Conservation (phyloP, 2,113 vertebrate species). For the Macrotis lagotis region DNA sequence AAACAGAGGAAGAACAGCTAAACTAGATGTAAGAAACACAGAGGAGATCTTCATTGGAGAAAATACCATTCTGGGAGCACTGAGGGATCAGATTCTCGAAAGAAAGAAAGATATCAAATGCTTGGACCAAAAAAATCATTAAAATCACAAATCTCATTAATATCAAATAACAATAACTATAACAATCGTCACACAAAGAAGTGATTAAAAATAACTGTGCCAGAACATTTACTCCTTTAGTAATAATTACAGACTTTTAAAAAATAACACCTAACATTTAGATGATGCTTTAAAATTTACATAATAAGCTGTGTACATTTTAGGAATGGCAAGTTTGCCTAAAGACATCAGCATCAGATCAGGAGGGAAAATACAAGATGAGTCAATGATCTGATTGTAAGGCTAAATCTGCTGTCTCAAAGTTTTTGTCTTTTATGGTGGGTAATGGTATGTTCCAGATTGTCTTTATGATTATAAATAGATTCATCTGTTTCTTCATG, state of each 20-base stretch:
- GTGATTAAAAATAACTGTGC: neutral
- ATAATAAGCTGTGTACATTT: neutral
- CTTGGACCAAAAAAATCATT: neutral
- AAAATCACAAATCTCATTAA: neutral
- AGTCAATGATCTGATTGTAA: neutral
- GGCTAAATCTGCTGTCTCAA: neutral
- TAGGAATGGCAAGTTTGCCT: neutral
- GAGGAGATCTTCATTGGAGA: neutral
- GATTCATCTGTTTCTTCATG: neutral
- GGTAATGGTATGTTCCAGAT: neutral
- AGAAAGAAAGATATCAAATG: neutral
- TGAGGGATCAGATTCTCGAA: neutral
- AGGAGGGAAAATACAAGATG: neutral
- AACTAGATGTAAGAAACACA: neutral
- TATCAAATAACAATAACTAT: neutral
- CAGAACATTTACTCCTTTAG: neutral
- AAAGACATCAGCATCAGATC: neutral
- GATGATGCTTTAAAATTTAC: neutral
- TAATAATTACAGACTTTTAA: neutral
- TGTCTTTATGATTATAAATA: neutral
- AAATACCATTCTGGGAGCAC: neutral
- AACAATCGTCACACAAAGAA: neutral
- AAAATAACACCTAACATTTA: neutral
- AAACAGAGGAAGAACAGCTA: neutral
- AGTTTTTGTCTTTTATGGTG: neutral